These are phyloP conservation scores for Chionis minor DNA, from an alignment of 2,113 vertebrate genomes.

Conservation along the genomic window DNA sequence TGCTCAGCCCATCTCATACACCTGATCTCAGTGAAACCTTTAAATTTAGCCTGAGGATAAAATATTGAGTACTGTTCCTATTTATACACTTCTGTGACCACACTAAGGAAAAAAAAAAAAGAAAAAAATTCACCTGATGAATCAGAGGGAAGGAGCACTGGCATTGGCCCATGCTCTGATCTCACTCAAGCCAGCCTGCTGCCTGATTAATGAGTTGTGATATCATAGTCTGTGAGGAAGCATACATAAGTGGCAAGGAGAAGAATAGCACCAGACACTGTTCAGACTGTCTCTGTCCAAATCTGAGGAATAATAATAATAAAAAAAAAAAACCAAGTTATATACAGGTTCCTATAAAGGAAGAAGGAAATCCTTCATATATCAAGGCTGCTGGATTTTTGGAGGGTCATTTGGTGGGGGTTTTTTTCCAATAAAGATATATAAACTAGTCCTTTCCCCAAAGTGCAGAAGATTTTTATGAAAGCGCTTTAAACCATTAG, in stretches of 20 bases:
- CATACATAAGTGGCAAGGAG: slow-evolving; percentile 14
- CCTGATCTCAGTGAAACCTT: not conserved
- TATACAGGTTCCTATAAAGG: not conserved
- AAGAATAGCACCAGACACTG: not conserved
- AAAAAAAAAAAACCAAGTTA: not conserved
- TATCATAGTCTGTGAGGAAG: slow-evolving; percentile 38
- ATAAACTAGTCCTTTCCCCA: not conserved
- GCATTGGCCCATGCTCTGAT: slow-evolving; percentile 23
- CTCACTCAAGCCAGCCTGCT: slow-evolving; percentile 23
- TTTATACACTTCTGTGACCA: slow-evolving; percentile 14
- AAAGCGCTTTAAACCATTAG: slow-evolving; percentile 6
- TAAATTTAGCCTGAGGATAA: not conserved
- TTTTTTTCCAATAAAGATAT: not conserved
- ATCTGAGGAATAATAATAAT: not conserved
- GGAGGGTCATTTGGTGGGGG: not conserved
- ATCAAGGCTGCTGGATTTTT: not conserved
- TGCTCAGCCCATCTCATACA: not conserved
- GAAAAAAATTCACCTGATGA: slow-evolving; percentile 24
- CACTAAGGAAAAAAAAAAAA: not conserved
- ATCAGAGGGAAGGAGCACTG: slow-evolving; percentile 7
- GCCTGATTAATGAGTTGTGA: slow-evolving; percentile 57
- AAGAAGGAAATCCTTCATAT: not conserved
- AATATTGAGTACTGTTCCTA: not conserved
- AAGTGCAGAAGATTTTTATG: not conserved
- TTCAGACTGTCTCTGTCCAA: not conserved